Evolutionary conservation across 1,140 invertebrate genomes (phyloP).

Genomic region (Musca vetustissima): DNA sequence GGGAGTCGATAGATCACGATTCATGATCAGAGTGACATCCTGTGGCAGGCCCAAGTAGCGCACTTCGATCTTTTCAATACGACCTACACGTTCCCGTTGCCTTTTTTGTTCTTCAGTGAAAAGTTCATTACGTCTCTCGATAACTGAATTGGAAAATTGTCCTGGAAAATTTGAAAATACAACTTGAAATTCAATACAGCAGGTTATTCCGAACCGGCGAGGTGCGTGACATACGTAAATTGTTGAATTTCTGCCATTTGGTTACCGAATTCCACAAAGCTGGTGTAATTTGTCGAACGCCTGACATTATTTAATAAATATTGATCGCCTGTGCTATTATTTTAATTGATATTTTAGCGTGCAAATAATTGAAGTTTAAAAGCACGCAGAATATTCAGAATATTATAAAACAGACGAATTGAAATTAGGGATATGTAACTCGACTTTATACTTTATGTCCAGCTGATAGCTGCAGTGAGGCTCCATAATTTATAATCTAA

Average conservation of each 20-base stretch:
- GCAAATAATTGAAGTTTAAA: no score
- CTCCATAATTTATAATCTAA: no score
- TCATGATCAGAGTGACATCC: conserved; percentile 82
- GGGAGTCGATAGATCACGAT: conserved; percentile 89
- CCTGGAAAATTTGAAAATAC: background rate
- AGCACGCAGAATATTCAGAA: background rate
- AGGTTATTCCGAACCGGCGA: background rate
- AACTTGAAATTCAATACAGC: background rate
- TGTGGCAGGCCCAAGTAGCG: conserved; percentile 73
- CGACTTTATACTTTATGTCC: no score
- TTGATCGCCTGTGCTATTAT: background rate
- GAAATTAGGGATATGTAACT: no score
- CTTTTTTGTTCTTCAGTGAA: conserved; percentile 79
- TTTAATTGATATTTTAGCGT: conserved; percentile 8
- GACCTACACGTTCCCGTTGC: conserved; percentile 69
- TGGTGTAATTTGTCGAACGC: conserved; percentile 36
- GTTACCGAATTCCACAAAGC: background rate
- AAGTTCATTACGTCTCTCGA: conserved; percentile 65
- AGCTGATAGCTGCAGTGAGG: no score
- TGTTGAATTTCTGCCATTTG: conserved; percentile 6
- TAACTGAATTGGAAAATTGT: conserved; percentile 24
- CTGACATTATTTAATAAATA: conserved; percentile 32
- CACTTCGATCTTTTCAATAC: conserved; percentile 92
- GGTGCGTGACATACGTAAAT: background rate
- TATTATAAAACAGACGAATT: conserved; percentile 8